Evolutionary conservation across 1,140 invertebrate genomes (phyloP).

Genomic region (Diorhabda sublineata): DNA sequence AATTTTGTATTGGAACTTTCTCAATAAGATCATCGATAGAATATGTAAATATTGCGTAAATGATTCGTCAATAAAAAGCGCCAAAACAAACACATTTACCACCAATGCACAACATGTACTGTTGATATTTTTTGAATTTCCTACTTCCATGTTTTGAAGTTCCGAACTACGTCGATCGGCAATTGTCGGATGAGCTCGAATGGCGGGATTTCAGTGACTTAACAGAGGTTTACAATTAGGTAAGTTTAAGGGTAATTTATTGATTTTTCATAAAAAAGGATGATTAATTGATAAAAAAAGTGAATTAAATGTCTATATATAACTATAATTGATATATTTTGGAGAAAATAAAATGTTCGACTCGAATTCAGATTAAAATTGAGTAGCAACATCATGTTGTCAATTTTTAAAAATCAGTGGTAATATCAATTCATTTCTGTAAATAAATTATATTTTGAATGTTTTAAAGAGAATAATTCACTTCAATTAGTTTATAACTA

Average conservation of each 20-base stretch:
- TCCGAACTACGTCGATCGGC: conserved; percentile 11
- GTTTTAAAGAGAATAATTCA: too few relatives aligned
- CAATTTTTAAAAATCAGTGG: too few relatives aligned
- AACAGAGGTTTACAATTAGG: not conserved
- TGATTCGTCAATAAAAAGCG: conserved; percentile 7
- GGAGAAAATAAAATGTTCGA: too few relatives aligned
- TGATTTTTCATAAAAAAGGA: too few relatives aligned
- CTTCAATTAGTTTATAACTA: too few relatives aligned
- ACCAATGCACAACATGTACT: conserved; percentile 4
- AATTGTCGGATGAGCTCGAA: not conserved
- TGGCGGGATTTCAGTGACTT: not conserved
- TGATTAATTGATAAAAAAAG: too few relatives aligned
- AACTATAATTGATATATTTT: too few relatives aligned
- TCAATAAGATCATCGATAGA: conserved; percentile 7
- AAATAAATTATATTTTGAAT: too few relatives aligned
- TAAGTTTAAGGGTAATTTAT: not conserved
- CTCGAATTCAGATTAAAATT: too few relatives aligned
- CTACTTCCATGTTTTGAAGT: conserved; percentile 12
- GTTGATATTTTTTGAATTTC: conserved; percentile 16
- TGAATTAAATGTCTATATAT: too few relatives aligned
- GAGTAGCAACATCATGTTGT: too few relatives aligned
- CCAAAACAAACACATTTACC: not conserved
- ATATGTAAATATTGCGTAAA: conserved; percentile 4
- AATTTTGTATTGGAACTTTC: not conserved
- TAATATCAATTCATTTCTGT: too few relatives aligned